A percentile compares a stretch with the other conserved stretches of the same genome.
Conservation (phyloP, 1,140 invertebrate genomes). For the Sinella curviseta region DNA sequence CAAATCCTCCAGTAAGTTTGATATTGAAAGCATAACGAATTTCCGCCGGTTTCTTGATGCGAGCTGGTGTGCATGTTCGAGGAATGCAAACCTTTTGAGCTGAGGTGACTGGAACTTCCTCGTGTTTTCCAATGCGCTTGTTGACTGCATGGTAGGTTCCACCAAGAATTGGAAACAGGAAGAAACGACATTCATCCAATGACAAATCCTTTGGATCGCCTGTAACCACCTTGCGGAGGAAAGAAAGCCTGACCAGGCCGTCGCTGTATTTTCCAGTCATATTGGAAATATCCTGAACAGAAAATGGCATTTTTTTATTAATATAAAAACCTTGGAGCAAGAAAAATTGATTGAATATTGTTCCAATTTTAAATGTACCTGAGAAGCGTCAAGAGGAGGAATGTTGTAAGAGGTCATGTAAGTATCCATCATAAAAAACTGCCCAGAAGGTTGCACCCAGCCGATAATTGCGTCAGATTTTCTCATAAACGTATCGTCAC, state of each 20-base stretch:
- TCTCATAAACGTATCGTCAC: constrained; percentile 76
- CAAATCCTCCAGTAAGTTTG: constrained; percentile 62
- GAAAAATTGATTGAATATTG: not conserved
- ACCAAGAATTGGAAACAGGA: constrained; percentile 85
- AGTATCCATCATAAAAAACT: constrained; percentile 82
- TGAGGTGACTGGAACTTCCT: constrained; percentile 73
- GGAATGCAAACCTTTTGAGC: constrained; percentile 76
- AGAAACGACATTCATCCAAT: constrained; percentile 72
- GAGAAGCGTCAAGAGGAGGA: constrained; percentile 69
- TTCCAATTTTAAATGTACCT: constrained; percentile 21
- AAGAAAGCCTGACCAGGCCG: constrained; percentile 76
- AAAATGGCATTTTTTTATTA: constrained; percentile 11
- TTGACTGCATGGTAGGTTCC: constrained; percentile 78
- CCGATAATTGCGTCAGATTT: constrained; percentile 81
- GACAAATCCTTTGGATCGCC: constrained; percentile 65
- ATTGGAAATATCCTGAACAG: constrained; percentile 71
- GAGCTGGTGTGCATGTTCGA: constrained; percentile 42
- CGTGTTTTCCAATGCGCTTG: constrained; percentile 83
- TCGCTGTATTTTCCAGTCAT: constrained; percentile 69
- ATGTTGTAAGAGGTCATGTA: constrained; percentile 65
- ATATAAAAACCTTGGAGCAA: not conserved
- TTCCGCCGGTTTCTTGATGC: constrained; percentile 30
- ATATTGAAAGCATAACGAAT: constrained; percentile 52
- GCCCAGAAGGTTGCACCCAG: constrained; percentile 73
- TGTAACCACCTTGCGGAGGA: constrained; percentile 74